Conservation (phyloP, 1,140 invertebrate genomes). For the Dryas iulia region DNA sequence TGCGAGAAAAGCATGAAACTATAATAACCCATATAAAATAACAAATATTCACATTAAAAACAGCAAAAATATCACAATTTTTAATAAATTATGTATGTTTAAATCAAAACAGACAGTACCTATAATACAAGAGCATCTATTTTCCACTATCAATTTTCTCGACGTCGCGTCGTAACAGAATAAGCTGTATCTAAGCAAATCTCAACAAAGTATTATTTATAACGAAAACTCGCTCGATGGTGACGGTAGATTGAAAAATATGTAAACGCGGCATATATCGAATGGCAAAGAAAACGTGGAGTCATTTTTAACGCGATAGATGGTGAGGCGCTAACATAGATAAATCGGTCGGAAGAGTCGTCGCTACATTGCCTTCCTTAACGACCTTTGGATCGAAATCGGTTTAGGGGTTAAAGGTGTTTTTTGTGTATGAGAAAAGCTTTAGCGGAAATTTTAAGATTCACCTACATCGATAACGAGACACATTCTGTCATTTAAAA, state of each 20-base stretch:
- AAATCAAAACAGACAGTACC: too few relatives aligned
- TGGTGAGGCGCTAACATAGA: slow-evolving; percentile 59
- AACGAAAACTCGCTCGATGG: slow-evolving; percentile 14
- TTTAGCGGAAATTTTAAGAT: slow-evolving; percentile 17
- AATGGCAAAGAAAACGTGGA: slow-evolving; percentile 58
- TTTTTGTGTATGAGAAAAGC: slow-evolving; percentile 39
- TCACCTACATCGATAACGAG: neutral
- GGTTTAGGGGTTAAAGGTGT: slow-evolving; percentile 67
- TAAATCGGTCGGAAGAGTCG: slow-evolving; percentile 61
- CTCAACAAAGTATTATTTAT: slow-evolving; percentile 24
- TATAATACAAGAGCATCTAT: neutral
- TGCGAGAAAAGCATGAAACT: too few relatives aligned
- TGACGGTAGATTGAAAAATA: slow-evolving; percentile 58
- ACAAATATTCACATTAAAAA: too few relatives aligned
- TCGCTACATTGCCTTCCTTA: slow-evolving; percentile 71
- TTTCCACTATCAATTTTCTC: slow-evolving; percentile 15
- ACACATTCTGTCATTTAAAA: neutral
- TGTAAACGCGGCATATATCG: slow-evolving; percentile 61
- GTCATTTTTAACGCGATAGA: slow-evolving; percentile 69
- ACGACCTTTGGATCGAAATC: slow-evolving; percentile 63
- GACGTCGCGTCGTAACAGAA: slow-evolving; percentile 5
- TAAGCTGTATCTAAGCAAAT: slow-evolving; percentile 15
- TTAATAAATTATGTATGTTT: too few relatives aligned
- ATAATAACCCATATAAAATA: too few relatives aligned
- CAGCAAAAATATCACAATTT: too few relatives aligned